phyloP scores from a whole-genome alignment of 2,113 vertebrate genomes.

The Prunella himalayana region DNA sequence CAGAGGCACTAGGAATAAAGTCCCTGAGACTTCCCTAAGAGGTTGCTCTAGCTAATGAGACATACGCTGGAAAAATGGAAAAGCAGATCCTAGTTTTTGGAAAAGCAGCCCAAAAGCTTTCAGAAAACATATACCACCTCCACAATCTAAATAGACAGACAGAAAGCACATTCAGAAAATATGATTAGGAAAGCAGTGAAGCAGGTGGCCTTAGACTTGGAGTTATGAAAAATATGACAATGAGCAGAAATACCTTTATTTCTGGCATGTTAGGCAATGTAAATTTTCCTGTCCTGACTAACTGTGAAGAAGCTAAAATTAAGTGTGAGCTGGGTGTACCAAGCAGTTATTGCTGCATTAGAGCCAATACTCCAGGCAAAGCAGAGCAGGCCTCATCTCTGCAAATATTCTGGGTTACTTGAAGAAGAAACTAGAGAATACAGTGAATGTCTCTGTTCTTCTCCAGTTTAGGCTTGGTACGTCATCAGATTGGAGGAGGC shows the following conservation, averaged over 20 bases:
- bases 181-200: background rate
- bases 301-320: background rate
- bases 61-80: background rate
- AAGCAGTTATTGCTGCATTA: background rate
- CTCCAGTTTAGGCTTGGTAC: background rate
- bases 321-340: background rate
- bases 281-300: background rate
- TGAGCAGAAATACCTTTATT: background rate
- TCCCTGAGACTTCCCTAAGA: background rate
- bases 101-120: background rate
- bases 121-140: background rate
- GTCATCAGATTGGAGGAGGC: background rate
- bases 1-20: background rate
- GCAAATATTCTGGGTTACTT: background rate
- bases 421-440: background rate
- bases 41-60: background rate
- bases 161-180: background rate
- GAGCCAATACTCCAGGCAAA: background rate
- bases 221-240: background rate
- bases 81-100: background rate
- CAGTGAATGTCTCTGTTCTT: background rate
- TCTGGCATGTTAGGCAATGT: background rate
- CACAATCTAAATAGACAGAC: background rate
- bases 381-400: background rate
- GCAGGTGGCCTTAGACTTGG: background rate